These are phyloP conservation scores for Drosophila insularis DNA, from an alignment of 1,140 invertebrate genomes.

Conservation along the genomic window DNA sequence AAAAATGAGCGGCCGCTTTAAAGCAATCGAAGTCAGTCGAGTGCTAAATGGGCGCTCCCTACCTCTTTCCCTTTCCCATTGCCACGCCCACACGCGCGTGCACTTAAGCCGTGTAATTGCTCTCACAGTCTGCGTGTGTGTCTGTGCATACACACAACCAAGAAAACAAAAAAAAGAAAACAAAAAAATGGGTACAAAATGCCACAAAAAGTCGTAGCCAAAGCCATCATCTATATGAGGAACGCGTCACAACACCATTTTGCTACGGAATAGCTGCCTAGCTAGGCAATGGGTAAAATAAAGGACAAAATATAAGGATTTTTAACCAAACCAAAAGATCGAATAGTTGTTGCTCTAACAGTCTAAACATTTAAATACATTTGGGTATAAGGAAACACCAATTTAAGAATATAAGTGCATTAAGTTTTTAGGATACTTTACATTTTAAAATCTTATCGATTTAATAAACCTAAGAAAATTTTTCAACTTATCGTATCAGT, in stretches of 20 bases:
- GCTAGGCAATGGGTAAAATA: background rate
- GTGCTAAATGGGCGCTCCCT: conserved; percentile 34
- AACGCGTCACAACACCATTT: conserved; percentile 44
- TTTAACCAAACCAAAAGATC: background rate
- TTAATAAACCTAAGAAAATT: no score
- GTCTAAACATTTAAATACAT: no score
- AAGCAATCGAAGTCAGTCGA: conserved; percentile 65
- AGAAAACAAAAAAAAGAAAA: conserved; percentile 4
- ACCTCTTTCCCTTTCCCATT: background rate
- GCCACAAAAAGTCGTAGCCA: conserved; percentile 47
- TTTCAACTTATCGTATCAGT: background rate
- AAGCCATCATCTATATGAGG: conserved; percentile 33
- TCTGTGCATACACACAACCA: conserved; percentile 29
- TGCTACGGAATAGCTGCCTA: conserved; percentile 25
- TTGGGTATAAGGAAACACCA: no score
- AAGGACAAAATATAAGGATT: background rate
- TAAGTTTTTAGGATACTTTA: no score
- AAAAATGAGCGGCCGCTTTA: conserved; percentile 38
- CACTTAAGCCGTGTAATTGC: conserved; percentile 63
- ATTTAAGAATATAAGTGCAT: no score
- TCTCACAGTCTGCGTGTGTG: conserved; percentile 21
- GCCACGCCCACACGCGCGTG: conserved; percentile 30
- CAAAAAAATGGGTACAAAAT: conserved; percentile 22
- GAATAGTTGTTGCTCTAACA: conserved; percentile 25
- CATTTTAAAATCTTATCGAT: no score